These are phyloP conservation scores for Octodon degus DNA, from an alignment of 2,113 vertebrate species.

Conservation along the genomic window DNA sequence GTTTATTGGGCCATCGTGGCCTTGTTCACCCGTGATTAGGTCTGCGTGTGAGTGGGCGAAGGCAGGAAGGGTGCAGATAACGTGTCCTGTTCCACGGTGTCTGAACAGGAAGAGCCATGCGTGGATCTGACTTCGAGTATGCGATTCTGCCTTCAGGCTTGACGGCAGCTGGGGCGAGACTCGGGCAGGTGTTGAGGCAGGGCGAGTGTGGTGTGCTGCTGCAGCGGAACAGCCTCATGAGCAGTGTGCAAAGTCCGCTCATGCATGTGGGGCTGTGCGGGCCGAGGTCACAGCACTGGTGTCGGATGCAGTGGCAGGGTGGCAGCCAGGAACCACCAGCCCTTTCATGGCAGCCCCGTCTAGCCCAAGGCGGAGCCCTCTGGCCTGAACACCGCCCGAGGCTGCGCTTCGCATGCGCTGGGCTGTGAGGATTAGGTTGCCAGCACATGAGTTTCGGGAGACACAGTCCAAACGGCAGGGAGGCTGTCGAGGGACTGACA, in stretches of 20 bases:
- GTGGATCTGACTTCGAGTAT: neutral
- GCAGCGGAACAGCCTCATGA: neutral
- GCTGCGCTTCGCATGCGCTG: too few species aligned
- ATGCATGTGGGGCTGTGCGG: neutral
- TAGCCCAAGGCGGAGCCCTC: accelerated
- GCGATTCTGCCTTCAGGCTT: neutral
- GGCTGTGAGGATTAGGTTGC: neutral
- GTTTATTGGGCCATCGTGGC: neutral
- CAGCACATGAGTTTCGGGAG: neutral
- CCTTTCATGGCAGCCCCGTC: neutral
- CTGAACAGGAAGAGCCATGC: neutral
- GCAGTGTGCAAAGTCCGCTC: neutral
- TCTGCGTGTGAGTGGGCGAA: neutral
- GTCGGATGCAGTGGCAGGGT: too few species aligned
- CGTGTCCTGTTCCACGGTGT: neutral
- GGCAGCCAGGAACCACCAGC: neutral
- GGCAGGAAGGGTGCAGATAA: neutral
- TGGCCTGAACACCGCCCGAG: too few species aligned
- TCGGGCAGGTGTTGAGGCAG: too few species aligned
- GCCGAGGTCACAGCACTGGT: neutral
- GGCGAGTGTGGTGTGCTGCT: neutral
- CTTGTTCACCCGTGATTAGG: neutral
- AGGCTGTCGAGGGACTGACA: neutral
- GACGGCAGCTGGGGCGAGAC: neutral
- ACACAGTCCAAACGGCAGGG: too few species aligned